phyloP scores from a whole-genome alignment of 2,888 invertebrate genomes.

The Epinotia bilunana region DNA sequence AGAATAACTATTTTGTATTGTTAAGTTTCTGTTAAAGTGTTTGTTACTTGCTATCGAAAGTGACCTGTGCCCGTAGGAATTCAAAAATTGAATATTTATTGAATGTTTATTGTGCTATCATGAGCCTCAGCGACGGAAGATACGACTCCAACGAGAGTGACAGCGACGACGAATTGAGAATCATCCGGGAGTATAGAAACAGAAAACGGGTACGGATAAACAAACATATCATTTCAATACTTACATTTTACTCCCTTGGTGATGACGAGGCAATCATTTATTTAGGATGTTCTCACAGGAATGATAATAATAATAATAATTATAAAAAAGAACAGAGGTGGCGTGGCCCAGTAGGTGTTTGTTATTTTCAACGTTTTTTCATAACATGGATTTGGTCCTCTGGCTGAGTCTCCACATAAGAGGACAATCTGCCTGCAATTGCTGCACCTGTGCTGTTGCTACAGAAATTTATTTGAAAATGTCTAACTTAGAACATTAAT shows the following conservation, averaged over 20 bases:
- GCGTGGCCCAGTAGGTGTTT: too few relatives aligned
- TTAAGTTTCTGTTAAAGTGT: background rate
- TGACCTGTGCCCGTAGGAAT: background rate
- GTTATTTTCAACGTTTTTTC: too few relatives aligned
- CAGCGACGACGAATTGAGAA: slow-evolving; percentile 52
- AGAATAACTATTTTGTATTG: background rate
- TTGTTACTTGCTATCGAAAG: too few relatives aligned
- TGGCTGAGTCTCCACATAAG: too few relatives aligned
- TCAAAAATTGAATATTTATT: background rate
- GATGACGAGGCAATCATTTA: background rate
- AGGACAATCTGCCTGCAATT: too few relatives aligned
- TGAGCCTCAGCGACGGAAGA: slow-evolving; percentile 31
- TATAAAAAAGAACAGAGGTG: too few relatives aligned
- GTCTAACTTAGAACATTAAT: too few relatives aligned
- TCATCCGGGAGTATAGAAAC: slow-evolving; percentile 50
- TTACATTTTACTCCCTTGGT: background rate
- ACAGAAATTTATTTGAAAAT: too few relatives aligned
- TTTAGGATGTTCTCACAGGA: background rate
- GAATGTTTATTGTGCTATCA: slow-evolving; percentile 17
- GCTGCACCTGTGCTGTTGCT: too few relatives aligned
- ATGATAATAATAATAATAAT: background rate
- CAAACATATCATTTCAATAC: background rate
- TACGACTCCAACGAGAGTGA: slow-evolving; percentile 50
- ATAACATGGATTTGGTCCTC: too few relatives aligned
- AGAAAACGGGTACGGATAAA: slow-evolving; percentile 50